phyloP scores from a whole-genome alignment of 2,797 vertebrate species.

The Myotis pilosus region DNA sequence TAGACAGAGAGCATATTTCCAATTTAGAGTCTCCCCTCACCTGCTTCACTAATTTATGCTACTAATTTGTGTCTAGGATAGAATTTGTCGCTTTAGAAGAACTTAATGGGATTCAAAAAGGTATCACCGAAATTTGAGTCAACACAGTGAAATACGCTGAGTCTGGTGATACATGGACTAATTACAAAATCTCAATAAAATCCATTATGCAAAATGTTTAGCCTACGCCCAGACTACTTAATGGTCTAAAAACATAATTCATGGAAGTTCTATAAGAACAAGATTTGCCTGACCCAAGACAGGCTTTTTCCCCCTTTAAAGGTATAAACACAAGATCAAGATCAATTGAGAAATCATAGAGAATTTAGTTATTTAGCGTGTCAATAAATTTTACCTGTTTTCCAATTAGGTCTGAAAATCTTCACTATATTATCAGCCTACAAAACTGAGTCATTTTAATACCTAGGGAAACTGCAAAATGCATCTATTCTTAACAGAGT shows the following conservation, averaged over 20 bases:
- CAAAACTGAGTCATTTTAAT: not conserved
- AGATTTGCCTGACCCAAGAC: not conserved
- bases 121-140: not conserved
- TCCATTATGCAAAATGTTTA: not conserved
- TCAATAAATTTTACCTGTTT: not conserved
- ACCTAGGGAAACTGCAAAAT: not conserved
- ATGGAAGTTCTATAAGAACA: not conserved
- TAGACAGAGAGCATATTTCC: not conserved
- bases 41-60: not conserved
- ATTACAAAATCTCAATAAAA: conserved; percentile 28
- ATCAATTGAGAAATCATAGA: not conserved
- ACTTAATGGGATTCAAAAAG: not conserved
- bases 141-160: not conserved
- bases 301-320: not conserved
- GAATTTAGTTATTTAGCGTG: not conserved
- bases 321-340: not conserved
- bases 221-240: not conserved
- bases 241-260: not conserved
- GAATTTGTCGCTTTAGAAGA: not conserved
- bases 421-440: not conserved
- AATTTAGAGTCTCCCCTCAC: not conserved
- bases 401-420: not conserved
- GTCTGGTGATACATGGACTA: not conserved
- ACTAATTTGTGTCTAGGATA: not conserved
- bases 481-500: not conserved